Evolutionary conservation across 2,113 vertebrate species (phyloP).

Genomic region (Aptenodytes forsteri): DNA sequence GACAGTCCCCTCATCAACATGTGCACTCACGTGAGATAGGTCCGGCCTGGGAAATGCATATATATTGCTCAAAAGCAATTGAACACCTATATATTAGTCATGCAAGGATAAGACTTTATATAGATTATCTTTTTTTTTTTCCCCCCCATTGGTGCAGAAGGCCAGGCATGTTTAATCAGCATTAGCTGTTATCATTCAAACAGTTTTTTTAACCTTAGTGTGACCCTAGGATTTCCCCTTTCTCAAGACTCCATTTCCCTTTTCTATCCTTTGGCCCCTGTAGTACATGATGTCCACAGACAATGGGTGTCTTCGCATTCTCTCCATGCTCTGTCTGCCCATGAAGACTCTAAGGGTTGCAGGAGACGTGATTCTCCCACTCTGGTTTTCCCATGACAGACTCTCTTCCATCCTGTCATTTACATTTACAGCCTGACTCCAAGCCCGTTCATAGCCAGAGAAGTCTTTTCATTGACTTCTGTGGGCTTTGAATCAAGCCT

Average conservation of each 20-base stretch:
- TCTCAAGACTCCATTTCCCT: not conserved
- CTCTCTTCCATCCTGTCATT: slow-evolving; percentile 41
- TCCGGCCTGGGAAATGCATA: not conserved
- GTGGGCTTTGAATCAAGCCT: slow-evolving; percentile 45
- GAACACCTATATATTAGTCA: not conserved
- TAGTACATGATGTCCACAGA: not conserved
- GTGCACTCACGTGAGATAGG: not conserved
- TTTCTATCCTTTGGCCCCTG: not conserved
- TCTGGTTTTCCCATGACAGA: not conserved
- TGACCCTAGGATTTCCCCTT: not conserved
- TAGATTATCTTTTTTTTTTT: not conserved
- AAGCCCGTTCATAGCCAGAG: not conserved
- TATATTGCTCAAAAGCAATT: not conserved
- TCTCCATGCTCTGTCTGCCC: not conserved
- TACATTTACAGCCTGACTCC: slow-evolving; percentile 5
- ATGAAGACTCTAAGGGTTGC: not conserved
- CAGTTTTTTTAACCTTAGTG: not conserved
- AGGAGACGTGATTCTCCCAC: not conserved
- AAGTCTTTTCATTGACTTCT: slow-evolving; percentile 49
- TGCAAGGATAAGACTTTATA: not conserved
- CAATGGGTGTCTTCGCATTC: not conserved
- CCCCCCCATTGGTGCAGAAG: not conserved
- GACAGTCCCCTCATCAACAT: not conserved
- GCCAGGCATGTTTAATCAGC: not conserved
- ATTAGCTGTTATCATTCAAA: not conserved